These are phyloP conservation scores for Neomorphus geoffroyi DNA, from an alignment of 2,797 vertebrate species.

Conservation along the genomic window DNA sequence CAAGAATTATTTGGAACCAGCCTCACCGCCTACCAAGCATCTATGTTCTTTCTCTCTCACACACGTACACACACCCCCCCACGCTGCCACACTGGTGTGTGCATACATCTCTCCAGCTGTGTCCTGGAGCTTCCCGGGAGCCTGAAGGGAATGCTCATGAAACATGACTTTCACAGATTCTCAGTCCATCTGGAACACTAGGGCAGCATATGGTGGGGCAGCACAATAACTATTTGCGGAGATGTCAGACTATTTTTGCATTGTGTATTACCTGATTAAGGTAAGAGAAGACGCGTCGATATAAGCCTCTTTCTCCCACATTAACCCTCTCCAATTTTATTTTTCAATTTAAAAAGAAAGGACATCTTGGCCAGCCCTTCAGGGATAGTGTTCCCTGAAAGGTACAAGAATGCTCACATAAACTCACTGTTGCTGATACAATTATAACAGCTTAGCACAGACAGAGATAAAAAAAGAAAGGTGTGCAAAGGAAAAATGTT, in stretches of 20 bases:
- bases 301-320: background rate
- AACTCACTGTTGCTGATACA: background rate
- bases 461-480: slow-evolving; percentile 43
- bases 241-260: slow-evolving; percentile 40
- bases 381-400: background rate
- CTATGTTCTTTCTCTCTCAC: background rate
- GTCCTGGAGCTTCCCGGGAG: slow-evolving; percentile 56
- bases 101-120: slow-evolving; percentile 55
- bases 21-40: background rate
- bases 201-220: slow-evolving; percentile 58
- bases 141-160: slow-evolving; percentile 67
- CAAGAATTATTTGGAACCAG: background rate
- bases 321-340: slow-evolving; percentile 37
- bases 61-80: background rate
- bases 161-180: slow-evolving; percentile 71
- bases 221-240: slow-evolving; percentile 47
- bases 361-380: background rate
- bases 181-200: slow-evolving; percentile 49
- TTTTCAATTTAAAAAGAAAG: slow-evolving; percentile 37
- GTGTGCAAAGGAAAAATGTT: slow-evolving; percentile 45
- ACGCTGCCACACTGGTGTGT: background rate
- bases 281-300: background rate
- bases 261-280: slow-evolving; percentile 52
- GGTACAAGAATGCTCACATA: slow-evolving; percentile 20
- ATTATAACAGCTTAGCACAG: slow-evolving; percentile 19